These are phyloP conservation scores for Dryobates pubescens DNA, from an alignment of 2,797 vertebrate genomes.

Conservation along the genomic window DNA sequence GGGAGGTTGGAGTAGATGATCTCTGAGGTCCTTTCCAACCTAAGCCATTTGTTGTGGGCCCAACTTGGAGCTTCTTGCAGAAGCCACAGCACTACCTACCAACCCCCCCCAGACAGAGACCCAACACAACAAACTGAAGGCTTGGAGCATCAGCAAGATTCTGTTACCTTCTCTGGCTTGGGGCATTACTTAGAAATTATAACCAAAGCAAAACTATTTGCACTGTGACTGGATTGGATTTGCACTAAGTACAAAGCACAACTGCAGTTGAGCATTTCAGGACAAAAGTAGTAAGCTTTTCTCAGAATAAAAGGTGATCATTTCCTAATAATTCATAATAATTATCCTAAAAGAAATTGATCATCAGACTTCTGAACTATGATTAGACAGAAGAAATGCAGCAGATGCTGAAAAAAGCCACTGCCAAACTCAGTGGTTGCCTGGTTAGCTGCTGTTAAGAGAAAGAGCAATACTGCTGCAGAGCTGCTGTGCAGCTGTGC, in stretches of 20 bases:
- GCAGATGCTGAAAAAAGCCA: background rate
- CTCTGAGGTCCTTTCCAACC: too few species aligned
- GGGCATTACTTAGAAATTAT: too few species aligned
- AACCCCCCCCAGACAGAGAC: too few species aligned
- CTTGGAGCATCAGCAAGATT: background rate
- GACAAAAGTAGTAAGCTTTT: background rate
- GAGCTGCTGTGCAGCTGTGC: background rate
- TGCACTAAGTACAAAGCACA: background rate
- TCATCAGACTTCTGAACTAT: background rate
- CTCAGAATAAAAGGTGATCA: background rate
- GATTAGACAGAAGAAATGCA: background rate
- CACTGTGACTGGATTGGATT: background rate
- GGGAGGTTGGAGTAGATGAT: too few species aligned
- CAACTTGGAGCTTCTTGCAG: too few species aligned
- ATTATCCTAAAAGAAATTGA: background rate
- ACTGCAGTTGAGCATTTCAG: background rate
- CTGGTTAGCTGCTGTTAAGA: background rate
- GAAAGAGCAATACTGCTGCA: background rate
- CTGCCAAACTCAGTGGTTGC: background rate
- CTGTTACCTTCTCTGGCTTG: background rate
- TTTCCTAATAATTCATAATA: background rate
- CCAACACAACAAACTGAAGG: background rate
- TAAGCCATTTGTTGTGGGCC: too few species aligned
- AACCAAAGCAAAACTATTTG: background rate
- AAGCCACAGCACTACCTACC: too few species aligned